phyloP scores from a whole-genome alignment of 2,797 vertebrate species.

The Podargus strigoides region DNA sequence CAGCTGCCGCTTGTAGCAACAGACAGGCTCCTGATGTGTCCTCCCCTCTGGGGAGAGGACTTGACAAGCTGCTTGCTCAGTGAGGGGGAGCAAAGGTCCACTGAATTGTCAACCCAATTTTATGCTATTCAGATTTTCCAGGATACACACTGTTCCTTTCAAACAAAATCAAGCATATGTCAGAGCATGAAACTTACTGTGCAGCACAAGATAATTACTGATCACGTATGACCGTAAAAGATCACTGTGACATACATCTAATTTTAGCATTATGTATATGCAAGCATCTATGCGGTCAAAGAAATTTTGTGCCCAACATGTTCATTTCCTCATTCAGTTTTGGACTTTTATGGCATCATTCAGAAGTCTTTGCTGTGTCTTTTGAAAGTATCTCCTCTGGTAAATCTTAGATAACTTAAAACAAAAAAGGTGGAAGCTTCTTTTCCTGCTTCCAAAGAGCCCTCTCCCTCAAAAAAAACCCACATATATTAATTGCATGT shows the following conservation, averaged over 20 bases:
- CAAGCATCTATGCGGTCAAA: neutral
- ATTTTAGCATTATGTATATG: neutral
- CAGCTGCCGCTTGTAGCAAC: constrained; percentile 82
- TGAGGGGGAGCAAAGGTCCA: constrained; percentile 77
- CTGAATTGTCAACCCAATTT: constrained; percentile 81
- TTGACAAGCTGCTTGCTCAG: constrained; percentile 75
- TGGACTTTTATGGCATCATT: neutral
- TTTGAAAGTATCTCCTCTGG: neutral
- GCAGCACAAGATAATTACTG: constrained; percentile 80
- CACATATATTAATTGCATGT: neutral
- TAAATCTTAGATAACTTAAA: neutral
- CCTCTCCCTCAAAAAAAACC: accelerated
- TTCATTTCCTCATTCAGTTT: neutral
- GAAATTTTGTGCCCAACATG: neutral
- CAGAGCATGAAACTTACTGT: constrained; percentile 84
- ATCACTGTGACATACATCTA: constrained; percentile 7
- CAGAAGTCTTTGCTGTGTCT: neutral
- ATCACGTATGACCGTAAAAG: constrained; percentile 54
- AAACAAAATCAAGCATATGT: constrained; percentile 86
- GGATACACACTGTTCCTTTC: constrained; percentile 79
- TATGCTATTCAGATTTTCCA: constrained; percentile 84
- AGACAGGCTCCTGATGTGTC: constrained; percentile 70
- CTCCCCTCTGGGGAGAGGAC: constrained; percentile 74
- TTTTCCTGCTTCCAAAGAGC: neutral
- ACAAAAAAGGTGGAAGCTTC: neutral